phyloP scores from a whole-genome alignment of 2,113 vertebrate genomes.

The Zingel zingel region DNA sequence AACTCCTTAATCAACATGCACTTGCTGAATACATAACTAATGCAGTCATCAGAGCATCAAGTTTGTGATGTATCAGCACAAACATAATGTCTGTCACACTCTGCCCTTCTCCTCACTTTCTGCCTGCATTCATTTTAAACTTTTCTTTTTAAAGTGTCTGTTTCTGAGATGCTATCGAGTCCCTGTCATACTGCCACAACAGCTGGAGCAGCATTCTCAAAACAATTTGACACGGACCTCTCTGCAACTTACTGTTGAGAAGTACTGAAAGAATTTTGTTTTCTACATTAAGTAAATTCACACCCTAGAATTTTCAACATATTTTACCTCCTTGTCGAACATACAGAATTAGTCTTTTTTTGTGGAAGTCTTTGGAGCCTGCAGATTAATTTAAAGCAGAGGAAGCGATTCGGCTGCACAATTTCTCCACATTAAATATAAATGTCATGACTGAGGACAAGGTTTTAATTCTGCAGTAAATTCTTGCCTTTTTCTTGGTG shows the following conservation, averaged over 20 bases:
- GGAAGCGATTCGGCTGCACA: background rate
- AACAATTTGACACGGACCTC: slow-evolving; percentile 15
- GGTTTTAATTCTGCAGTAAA: background rate
- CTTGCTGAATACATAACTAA: slow-evolving; percentile 68
- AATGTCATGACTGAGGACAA: background rate
- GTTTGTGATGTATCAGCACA: slow-evolving; percentile 73
- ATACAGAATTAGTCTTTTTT: background rate
- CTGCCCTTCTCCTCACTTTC: slow-evolving; percentile 34
- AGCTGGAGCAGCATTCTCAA: slow-evolving; percentile 43
- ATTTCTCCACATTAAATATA: background rate
- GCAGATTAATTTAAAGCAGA: background rate
- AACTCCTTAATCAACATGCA: slow-evolving; percentile 54
- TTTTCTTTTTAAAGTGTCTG: slow-evolving; percentile 28
- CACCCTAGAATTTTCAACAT: background rate
- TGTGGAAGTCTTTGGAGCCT: background rate
- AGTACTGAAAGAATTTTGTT: slow-evolving; percentile 24
- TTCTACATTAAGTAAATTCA: background rate
- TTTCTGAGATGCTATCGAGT: slow-evolving; percentile 48
- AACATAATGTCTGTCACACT: slow-evolving; percentile 48
- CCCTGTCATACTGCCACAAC: slow-evolving; percentile 41
- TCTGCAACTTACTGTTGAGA: background rate
- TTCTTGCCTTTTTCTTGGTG: background rate
- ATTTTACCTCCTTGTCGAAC: background rate
- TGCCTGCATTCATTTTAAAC: slow-evolving; percentile 24
- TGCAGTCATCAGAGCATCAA: slow-evolving; percentile 43